Evolutionary conservation across 1,140 invertebrate species (phyloP), one percentile per base, ranked within the genome.

Genomic region (Drosophila varians): DNA sequence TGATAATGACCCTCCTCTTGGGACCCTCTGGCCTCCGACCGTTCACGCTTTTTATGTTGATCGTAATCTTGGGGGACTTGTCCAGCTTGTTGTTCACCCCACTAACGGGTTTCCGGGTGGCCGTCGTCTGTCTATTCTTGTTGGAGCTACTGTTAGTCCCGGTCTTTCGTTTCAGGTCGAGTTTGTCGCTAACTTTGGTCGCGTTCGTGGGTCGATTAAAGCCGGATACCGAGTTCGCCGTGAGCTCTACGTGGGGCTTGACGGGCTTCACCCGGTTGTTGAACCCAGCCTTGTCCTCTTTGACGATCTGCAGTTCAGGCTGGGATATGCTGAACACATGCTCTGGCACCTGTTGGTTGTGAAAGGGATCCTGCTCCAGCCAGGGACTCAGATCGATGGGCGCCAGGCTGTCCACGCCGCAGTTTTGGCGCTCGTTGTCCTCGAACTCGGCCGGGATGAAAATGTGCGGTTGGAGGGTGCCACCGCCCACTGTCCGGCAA

Each of bases 401-500:
- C 1, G 71, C 21, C 4, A 91, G 57, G 0, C 74, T 49, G 1
- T 75, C 89, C 12, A 51, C 52, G n/a, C 90, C 90, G 21, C 90
- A 91, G 12, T 11, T 77, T 46, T 77, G 49, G 1, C 90, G 78
- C 43, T 90, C 82, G 51, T 91, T 91, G 45, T 77, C 76, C n/a
- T 64, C 48, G 18, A 91, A 74, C 9, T 91, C 82, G 0, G 75
- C 65, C 0, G 90, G 90, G 18, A 91, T 74, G 45, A 91, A 91
- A 6, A 90, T 77, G 43, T 91, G 89, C 1, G 90, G 90, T 28
- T 91, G 90, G 4, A 91, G 77, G 3, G 90, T 90, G 9, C 90
- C 90, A 3, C 89, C 88, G 1, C 86, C 86, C 21, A 91, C 77
- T 0, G 82, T 56, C 3, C 90, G 94, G 87, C 98, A 99, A 0